Evolutionary conservation across 1,140 invertebrate genomes (phyloP), one percentile per base, ranked within the genome.

Genomic region (Psix sp.): DNA sequence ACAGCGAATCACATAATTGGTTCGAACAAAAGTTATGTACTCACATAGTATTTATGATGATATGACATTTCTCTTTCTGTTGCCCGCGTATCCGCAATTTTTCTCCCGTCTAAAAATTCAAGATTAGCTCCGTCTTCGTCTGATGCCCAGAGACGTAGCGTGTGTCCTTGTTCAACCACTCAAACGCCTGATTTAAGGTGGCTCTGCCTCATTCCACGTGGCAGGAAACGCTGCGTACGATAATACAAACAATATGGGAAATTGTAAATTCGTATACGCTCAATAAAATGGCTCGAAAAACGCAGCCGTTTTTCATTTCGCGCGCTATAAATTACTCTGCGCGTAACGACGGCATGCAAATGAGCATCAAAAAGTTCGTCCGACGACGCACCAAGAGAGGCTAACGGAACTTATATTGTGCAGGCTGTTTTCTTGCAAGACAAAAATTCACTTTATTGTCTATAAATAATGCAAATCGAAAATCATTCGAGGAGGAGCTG

Each of bases 11-110:
- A 3, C 7, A 29, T 29, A 2, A 10, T 29, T 10, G 7, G 7
- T 29, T 3, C 7, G 26, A 29, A 7, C 7, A 2, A 29, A 29
- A n/a, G 14, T 43, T 11, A 11, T 20, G 62, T 78, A 87, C 85
- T 86, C 60, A 87, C 85, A 76, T 87, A 87, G 76, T 87, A 87
- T 77, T 82, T 83, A 70, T 86, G 84, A 80, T 86, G 84, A 54
- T 85, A 77, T 80, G 85, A 86, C 85, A 87, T 87, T 70, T 80
- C 81, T 84, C 74, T 48, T 65, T 39, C 24, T 20, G 38, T 54
- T 45, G 10, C 54, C 42, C 36, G 17, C 54, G 62, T 59, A 33
- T 49, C 20, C 24, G 21, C 52, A 46, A 40, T 54, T 35, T 40
- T 51, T 24, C 39, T n/a, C 7, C 31, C 9, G 33, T 42, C 42